Evolutionary conservation across 2,113 vertebrate species (phyloP).

Genomic region (Mohoua ochrocephala): DNA sequence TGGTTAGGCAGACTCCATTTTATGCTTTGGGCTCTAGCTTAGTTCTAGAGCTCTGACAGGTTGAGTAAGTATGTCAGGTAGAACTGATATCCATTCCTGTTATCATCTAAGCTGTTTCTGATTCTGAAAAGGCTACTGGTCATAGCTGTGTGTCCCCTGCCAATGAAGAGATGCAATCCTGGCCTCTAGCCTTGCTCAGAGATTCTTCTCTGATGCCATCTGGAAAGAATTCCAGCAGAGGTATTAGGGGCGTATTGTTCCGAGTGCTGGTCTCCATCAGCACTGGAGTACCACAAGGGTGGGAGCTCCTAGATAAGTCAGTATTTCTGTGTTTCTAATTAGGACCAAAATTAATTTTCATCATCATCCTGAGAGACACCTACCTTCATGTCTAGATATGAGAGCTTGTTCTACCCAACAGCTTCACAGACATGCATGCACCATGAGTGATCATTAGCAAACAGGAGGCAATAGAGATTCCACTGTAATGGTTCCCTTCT

Average conservation of each 20-base stretch:
- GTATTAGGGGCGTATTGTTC: not conserved
- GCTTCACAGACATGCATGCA: not conserved
- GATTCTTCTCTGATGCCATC: not conserved
- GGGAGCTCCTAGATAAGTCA: not conserved
- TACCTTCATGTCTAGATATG: not conserved
- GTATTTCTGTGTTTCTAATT: not conserved
- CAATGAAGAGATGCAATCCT: not conserved
- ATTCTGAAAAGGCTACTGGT: not conserved
- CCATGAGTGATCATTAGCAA: not conserved
- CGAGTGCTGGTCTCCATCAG: not conserved
- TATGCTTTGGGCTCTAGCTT: not conserved
- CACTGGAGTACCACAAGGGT: not conserved
- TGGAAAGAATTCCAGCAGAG: not conserved
- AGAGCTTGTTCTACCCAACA: not conserved
- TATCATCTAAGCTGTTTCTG: not conserved
- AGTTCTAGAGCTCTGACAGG: not conserved
- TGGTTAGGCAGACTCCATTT: not conserved
- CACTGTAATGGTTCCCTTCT: not conserved
- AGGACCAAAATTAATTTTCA: not conserved
- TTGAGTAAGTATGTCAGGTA: not conserved
- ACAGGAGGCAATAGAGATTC: not conserved
- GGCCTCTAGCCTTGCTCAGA: not conserved
- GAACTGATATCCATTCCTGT: not conserved
- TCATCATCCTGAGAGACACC: not conserved
- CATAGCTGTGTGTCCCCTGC: not conserved